These are phyloP conservation scores for Dorcus hopei DNA, from an alignment of 2,888 invertebrate species.

Conservation along the genomic window DNA sequence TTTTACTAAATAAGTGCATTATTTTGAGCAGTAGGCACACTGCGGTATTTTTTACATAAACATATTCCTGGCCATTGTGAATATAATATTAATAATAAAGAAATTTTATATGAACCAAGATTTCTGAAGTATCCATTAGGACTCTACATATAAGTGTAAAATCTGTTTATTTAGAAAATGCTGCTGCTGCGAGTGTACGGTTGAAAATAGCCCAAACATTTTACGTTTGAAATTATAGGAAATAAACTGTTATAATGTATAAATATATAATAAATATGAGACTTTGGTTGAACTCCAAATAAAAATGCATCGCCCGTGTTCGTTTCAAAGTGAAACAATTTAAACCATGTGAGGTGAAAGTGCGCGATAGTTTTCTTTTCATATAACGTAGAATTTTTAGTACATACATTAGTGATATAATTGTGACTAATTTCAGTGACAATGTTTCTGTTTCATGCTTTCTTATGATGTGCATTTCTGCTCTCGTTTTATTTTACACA, in stretches of 20 bases:
- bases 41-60: constrained; percentile 41
- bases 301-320: constrained; percentile 10
- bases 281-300: constrained; percentile 15
- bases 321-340: constrained; percentile 10
- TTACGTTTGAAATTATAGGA: constrained; percentile 42
- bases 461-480: constrained; percentile 28
- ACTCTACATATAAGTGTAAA: constrained; percentile 7
- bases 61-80: constrained; percentile 28
- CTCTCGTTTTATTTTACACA: constrained; percentile 11
- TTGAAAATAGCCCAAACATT: constrained; percentile 39
- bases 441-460: constrained; percentile 21
- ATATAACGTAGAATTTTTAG: constrained; percentile 32
- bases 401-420: constrained; percentile 43
- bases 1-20: constrained; percentile 46
- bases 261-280: constrained; percentile 30
- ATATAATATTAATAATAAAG: constrained; percentile 25
- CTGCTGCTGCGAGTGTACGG: constrained; percentile 38
- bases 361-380: constrained; percentile 41
- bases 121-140: constrained; percentile 8
- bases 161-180: constrained; percentile 41
- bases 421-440: constrained; percentile 48
- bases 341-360: constrained; percentile 41
- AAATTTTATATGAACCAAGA: constrained; percentile 27
- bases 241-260: constrained; percentile 31
- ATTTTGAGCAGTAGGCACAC: constrained; percentile 23